Evolutionary conservation across 1,140 invertebrate genomes (phyloP).

Genomic region (Bombyx mori): DNA sequence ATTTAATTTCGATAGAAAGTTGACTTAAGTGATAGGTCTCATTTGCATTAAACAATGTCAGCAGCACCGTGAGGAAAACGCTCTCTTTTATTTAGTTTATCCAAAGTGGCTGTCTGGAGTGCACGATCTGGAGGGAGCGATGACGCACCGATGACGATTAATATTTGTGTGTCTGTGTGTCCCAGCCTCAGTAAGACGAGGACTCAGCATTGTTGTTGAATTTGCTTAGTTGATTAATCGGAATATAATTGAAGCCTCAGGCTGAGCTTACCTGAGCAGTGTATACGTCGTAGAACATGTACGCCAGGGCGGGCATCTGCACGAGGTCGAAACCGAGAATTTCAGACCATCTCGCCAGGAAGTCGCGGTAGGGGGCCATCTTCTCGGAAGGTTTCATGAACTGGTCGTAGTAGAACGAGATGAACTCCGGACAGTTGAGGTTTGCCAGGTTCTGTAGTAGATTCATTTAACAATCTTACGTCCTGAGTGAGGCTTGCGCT

Average conservation of each 20-base stretch:
- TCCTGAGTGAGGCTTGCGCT: background rate
- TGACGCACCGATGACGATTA: no score
- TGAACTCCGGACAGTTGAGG: constrained; percentile 14
- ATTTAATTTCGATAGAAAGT: background rate
- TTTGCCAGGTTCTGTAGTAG: constrained; percentile 15
- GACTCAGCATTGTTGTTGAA: background rate
- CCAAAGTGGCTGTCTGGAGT: no score
- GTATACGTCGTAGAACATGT: constrained; percentile 11
- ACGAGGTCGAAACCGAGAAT: constrained; percentile 3
- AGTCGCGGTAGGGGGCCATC: constrained; percentile 5
- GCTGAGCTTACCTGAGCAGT: constrained; percentile 9
- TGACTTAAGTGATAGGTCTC: background rate
- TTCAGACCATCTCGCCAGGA: constrained; percentile 5
- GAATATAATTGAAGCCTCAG: background rate
- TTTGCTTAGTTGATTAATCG: background rate
- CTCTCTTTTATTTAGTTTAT: no score
- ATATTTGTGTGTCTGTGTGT: background rate
- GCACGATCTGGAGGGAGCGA: no score
- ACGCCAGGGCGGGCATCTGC: background rate
- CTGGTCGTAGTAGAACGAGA: background rate
- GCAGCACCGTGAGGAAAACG: background rate
- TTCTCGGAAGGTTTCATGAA: background rate
- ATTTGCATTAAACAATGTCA: background rate
- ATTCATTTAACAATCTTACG: background rate
- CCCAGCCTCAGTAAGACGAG: background rate